Conservation (phyloP, 2,797 vertebrate species). For the Peromyscus aztecus region DNA sequence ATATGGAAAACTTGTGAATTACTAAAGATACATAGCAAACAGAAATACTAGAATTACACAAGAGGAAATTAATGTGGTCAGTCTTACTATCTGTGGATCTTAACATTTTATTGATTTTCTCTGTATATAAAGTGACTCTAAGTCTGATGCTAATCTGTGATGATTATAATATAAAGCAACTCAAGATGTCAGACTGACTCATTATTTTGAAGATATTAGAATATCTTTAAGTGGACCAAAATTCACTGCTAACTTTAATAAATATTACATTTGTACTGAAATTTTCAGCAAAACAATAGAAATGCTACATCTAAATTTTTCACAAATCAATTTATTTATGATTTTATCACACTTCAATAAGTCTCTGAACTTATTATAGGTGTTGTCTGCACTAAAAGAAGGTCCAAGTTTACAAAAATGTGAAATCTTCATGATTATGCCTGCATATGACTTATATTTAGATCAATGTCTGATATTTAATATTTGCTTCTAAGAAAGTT, state of each 20-base stretch:
- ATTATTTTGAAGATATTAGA: not conserved
- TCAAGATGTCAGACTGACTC: not conserved
- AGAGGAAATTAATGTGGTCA: not conserved
- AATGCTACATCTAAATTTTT: not conserved
- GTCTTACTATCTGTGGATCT: not conserved
- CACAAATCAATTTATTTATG: not conserved
- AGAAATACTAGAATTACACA: not conserved
- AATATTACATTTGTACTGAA: not conserved
- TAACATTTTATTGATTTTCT: not conserved
- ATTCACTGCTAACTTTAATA: not conserved
- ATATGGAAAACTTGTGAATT: not conserved
- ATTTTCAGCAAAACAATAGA: not conserved
- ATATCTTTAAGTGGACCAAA: not conserved
- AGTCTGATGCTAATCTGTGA: not conserved
- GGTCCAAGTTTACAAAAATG: not conserved
- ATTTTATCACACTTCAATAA: not conserved
- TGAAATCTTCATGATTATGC: not conserved
- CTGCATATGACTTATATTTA: not conserved
- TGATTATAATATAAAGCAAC: not conserved
- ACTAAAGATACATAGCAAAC: not conserved
- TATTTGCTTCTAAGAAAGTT: not conserved
- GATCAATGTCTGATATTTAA: not conserved
- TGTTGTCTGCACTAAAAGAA: not conserved
- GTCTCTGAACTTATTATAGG: not conserved
- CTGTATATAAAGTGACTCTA: not conserved